Conservation (phyloP, 2,888 invertebrate species). For the Agrotis segetum region DNA sequence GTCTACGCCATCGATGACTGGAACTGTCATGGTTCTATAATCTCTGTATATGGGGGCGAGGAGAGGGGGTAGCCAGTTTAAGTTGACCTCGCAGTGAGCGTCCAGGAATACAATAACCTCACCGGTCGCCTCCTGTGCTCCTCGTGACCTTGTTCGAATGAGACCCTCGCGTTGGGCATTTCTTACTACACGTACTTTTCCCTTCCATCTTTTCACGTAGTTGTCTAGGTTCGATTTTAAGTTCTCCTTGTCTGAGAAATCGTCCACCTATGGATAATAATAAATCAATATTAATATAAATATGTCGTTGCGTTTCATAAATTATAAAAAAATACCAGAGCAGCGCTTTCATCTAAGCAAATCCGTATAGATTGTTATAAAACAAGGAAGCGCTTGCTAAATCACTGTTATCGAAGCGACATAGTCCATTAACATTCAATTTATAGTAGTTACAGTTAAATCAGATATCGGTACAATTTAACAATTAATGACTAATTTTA, state of each 20-base stretch:
- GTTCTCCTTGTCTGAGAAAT: conserved; percentile 97
- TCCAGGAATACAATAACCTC: conserved; percentile 99
- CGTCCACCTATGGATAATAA: conserved; percentile 92
- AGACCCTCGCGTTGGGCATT: conserved; percentile 97
- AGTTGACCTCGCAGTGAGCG: conserved; percentile 99
- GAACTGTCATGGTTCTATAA: conserved; percentile 98
- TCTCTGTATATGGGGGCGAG: conserved; percentile 98
- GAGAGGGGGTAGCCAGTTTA: conserved; percentile 99
- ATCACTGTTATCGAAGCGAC: conserved; percentile 11
- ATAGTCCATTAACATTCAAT: conserved; percentile 23
- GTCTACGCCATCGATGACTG: conserved; percentile 99
- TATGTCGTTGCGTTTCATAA: too few species aligned
- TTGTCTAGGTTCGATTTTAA: conserved; percentile 95
- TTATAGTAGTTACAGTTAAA: not conserved
- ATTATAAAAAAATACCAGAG: too few species aligned
- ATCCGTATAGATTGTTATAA: not conserved
- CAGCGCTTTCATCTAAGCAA: too few species aligned
- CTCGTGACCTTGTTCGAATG: conserved; percentile 97
- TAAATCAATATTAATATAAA: too few species aligned
- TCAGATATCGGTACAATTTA: conserved; percentile 17
- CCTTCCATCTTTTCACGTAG: conserved; percentile 96
- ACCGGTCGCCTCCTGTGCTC: conserved; percentile 97
- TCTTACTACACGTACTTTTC: conserved; percentile 97
- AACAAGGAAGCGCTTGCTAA: conserved; percentile 1
- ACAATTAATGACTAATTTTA: conserved; percentile 34